Evolutionary conservation across 2,113 vertebrate genomes (phyloP).

Genomic region (Hyperoodon ampullatus): DNA sequence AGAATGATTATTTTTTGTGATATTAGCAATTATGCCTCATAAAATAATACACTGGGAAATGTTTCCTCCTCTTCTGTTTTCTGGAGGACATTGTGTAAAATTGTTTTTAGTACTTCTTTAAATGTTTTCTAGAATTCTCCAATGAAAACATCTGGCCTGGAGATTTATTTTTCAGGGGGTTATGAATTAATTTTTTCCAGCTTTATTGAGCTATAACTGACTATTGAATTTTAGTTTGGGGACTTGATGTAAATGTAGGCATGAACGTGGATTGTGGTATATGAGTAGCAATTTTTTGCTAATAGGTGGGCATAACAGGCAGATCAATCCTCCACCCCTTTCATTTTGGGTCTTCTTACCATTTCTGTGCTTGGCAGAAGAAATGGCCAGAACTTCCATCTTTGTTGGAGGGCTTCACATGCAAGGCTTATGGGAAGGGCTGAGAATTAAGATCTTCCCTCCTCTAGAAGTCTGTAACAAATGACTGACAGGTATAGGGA

Average conservation of each 20-base stretch:
- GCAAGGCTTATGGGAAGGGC: neutral
- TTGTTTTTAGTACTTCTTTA: neutral
- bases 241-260: neutral
- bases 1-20: neutral
- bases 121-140: neutral
- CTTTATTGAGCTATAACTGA: neutral
- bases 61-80: neutral
- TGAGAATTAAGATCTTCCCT: neutral
- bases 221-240: neutral
- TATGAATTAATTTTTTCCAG: neutral
- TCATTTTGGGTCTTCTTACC: neutral
- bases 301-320: neutral
- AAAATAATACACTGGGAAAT: neutral
- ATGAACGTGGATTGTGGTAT: neutral
- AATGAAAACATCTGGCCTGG: neutral
- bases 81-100: neutral
- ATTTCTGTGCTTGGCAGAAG: neutral
- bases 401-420: neutral
- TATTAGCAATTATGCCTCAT: neutral
- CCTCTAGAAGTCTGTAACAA: neutral
- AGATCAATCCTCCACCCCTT: rapidly evolving
- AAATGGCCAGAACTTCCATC: neutral
- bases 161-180: neutral
- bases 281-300: neutral
- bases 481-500: neutral